Base-by-base conservation (phyloP, 2,113 vertebrate genomes). In the Peromyscus leucopus region DNA sequence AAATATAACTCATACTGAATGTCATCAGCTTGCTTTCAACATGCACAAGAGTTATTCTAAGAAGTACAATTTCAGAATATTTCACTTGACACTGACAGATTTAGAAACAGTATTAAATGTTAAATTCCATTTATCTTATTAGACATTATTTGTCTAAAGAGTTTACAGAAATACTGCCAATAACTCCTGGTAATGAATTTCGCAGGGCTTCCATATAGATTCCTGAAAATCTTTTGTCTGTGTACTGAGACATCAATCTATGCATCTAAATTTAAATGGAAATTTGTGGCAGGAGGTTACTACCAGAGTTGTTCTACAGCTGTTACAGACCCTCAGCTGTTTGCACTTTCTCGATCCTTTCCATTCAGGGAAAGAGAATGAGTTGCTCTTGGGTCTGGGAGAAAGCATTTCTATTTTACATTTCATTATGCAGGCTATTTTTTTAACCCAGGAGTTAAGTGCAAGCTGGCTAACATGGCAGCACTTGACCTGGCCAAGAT, bases 371-470 rank as follows among this genome's bases (percentile, higher is more conserved):
- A 95, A 55, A 89, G 24, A 94, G 61, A 94, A 85, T 55, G 65
- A 90, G 13, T 28, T 3, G 6, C 7, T 88, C 31, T 55, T 39
- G 36, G n/a, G 57, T 90, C 13, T 15, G 5, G 83, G 75, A 48
- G n/a, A 89, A 16, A 93, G 1, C n/a, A 76, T 67, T 33, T 76
- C 74, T 74, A 28, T 87, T 96, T 88, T 92, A 65, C n/a, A 92
- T 90, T 97, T 96, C 42, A 94, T 97, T 91, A 57, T 88, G 42
- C 13, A 69, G 42, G 28, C 76, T 95, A 57, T 89, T 92, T 95
- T 92, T 96, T 90, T 79, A 95, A 74, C 28, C 17, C 2, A 93
- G 24, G 26, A 87, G n/a, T 85, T 97, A 94, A 97, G 82, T 92
- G 61, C 63, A 94, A 48, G 24, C 19, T 93, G 57, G 28, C 51